phyloP scores from a whole-genome alignment of 2,113 vertebrate genomes.

The Thermophis baileyi region DNA sequence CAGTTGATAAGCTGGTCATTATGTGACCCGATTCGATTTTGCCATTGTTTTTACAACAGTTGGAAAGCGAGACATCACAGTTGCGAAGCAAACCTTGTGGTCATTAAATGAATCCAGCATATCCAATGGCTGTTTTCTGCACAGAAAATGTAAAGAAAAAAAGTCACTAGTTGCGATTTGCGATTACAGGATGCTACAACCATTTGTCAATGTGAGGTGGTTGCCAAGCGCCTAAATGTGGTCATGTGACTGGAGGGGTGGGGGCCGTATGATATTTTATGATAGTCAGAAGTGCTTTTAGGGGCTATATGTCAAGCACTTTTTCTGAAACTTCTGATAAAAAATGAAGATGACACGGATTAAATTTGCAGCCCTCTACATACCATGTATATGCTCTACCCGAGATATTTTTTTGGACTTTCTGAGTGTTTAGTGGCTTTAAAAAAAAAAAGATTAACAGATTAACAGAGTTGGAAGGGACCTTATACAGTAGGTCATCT shows the following conservation, averaged over 20 bases:
- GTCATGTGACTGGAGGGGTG: neutral
- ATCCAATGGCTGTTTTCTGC: neutral
- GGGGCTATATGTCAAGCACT: neutral
- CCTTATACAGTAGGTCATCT: too few species aligned
- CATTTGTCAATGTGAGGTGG: neutral
- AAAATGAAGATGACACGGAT: neutral
- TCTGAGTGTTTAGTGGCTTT: neutral
- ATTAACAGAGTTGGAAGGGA: too few species aligned
- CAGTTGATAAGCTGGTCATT: too few species aligned
- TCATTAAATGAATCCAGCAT: neutral
- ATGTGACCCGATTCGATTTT: too few species aligned
- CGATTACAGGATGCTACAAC: neutral
- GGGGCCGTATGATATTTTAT: neutral
- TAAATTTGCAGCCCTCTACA: neutral
- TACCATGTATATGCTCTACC: neutral
- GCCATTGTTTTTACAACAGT: too few species aligned
- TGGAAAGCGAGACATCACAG: too few species aligned
- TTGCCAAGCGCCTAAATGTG: too few species aligned
- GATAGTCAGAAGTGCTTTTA: neutral
- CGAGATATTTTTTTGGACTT: neutral
- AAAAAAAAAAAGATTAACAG: too few species aligned
- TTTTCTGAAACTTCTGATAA: neutral
- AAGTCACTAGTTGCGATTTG: neutral
- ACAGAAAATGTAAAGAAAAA: neutral
- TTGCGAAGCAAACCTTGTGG: neutral